phyloP scores from a whole-genome alignment of 2,797 vertebrate genomes.

The Synaphobranchus kaupii region DNA sequence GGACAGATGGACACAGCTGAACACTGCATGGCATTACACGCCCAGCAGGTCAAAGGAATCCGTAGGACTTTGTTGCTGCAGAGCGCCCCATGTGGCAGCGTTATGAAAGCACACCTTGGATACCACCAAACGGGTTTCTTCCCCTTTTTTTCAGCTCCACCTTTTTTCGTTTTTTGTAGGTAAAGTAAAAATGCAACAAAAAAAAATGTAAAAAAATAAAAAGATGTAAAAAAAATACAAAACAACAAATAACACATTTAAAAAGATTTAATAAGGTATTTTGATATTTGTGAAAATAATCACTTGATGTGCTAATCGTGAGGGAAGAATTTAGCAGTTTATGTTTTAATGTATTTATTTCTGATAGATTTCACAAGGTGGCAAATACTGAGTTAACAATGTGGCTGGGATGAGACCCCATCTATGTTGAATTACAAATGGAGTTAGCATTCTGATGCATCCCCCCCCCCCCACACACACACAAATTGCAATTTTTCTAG shows the following conservation, averaged over 20 bases:
- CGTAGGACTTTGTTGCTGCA: neutral
- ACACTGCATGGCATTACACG: neutral
- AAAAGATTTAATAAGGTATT: constrained; percentile 39
- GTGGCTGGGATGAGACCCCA: neutral
- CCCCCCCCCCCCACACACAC: too few species aligned
- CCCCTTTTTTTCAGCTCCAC: constrained; percentile 61
- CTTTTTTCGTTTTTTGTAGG: constrained; percentile 58
- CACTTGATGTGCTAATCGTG: neutral
- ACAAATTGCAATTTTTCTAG: neutral
- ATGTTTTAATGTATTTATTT: neutral
- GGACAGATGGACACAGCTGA: neutral
- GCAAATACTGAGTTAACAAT: too few species aligned
- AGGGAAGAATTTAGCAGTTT: neutral
- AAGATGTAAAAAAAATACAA: constrained; percentile 42
- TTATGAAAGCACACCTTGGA: neutral
- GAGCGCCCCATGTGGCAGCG: neutral
- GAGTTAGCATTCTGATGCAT: neutral
- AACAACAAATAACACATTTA: too few species aligned
- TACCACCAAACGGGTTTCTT: constrained; percentile 27
- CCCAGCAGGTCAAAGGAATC: constrained; percentile 16
- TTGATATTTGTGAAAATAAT: neutral
- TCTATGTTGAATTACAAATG: neutral
- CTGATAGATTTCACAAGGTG: too few species aligned
- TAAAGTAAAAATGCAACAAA: constrained; percentile 21
- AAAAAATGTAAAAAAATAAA: constrained; percentile 43